phyloP scores from a whole-genome alignment of 1,140 invertebrate species.

The Hylaeus volcanicus region DNA sequence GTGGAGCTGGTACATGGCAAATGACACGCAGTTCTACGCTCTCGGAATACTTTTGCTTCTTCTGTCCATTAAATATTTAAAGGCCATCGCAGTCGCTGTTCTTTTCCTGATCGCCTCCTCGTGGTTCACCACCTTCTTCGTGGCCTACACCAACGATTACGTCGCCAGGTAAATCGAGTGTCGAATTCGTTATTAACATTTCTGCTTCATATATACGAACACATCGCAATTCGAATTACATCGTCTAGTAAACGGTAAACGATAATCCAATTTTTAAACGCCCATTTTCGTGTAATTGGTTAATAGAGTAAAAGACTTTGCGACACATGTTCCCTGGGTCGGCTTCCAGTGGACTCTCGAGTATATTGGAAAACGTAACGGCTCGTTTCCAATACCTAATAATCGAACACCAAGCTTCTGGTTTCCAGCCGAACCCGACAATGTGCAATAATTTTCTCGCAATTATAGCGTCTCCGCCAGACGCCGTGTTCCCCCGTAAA shows the following conservation, averaged over 20 bases:
- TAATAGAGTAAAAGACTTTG: neutral
- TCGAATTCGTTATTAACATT: no score
- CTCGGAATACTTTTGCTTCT: slow-evolving; percentile 87
- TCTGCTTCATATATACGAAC: no score
- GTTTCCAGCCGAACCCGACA: neutral
- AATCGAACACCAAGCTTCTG: neutral
- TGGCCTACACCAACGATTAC: slow-evolving; percentile 88
- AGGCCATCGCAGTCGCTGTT: slow-evolving; percentile 64
- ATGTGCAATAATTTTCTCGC: neutral
- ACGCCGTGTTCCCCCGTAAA: neutral
- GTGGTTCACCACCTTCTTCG: slow-evolving; percentile 87
- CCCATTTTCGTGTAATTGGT: no score
- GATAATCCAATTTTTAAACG: no score
- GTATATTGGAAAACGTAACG: neutral
- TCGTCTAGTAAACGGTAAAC: no score
- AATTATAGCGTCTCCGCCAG: neutral
- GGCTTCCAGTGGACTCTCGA: neutral
- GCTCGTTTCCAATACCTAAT: neutral
- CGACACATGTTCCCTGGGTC: neutral
- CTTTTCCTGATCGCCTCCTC: slow-evolving; percentile 85
- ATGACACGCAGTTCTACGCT: slow-evolving; percentile 94
- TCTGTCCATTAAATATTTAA: slow-evolving; percentile 87
- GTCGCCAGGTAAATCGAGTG: slow-evolving; percentile 82
- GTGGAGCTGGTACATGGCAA: slow-evolving; percentile 95
- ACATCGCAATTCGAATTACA: no score